Evolutionary conservation across 2,888 invertebrate genomes (phyloP), one percentile per base, ranked within the genome.

Genomic region (Timandra comae): DNA sequence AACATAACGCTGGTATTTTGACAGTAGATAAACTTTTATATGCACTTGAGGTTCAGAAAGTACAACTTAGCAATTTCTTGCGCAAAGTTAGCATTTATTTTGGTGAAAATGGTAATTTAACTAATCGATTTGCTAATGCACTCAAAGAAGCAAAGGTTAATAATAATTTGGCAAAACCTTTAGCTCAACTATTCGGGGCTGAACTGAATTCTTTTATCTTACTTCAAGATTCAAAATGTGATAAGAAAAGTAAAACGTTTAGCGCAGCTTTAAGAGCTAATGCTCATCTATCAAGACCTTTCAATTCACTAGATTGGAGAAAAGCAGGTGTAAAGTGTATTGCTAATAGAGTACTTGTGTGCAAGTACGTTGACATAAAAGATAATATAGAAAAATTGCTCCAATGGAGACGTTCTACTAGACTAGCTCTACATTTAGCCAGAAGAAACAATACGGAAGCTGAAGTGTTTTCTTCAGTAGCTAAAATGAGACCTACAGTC

Each of bases 51-150:
- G 26, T 9, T 6, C 29, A 33, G 6, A 16, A 16, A 16, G 16
- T 16, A 16, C 16, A 26, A n/a, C 24, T 35, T 5, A 19, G 13
- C 3, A 32, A 41, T 3, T 80, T 74, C 40, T 33, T 71, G 1
- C 51, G 50, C 1, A 63, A 63, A 24, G 27, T 77, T 3, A 35
- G 46, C 2, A 20, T 76, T 28, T 80, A 73, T 39, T 80, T 77
- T 38, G 47, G 46, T 7, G 77, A 72, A 43, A 23, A 52, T 0
- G 41, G 53, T 2, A 76, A 69, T 7, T 40, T 79, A 2, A 59
- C 63, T 2, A 45, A 46, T 2, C 32, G 39, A 8, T 51, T 68
- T 13, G 30, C 46, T 2, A 12, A 3, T 2, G 31, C 33, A 0
- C 27, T 50, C 12, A 42, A 24, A 27, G 21, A 27, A 32, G 29